Base-by-base conservation (phyloP, 2,888 invertebrate genomes). In the Netelia virgata region DNA sequence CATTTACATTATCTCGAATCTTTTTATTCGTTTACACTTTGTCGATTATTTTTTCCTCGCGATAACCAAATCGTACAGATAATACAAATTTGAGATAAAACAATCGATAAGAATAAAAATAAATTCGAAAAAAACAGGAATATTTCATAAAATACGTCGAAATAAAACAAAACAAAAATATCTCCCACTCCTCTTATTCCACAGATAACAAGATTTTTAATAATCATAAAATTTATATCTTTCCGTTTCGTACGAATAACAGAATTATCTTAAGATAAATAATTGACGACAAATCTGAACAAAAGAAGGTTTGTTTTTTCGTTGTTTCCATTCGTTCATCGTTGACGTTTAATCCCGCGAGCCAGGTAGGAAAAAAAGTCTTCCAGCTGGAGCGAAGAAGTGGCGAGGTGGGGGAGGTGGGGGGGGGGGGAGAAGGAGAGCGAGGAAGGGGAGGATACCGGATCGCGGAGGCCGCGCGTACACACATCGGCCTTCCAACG, bases 391-490 rank as follows among this genome's bases (percentile, higher is more conserved):
- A 14, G 47, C 11, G 57, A 28, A 28, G 28, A 28, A 5, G 28
- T 28, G 28, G 28, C 3, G 28, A 5, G 3, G 8, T 36, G 28
- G 41, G 78, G 69, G 78, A 28, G 28, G 28, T 3, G 28, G 5
- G 28, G 5, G 28, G 28, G 28, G 5, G 28, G 8, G 9, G 28
- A 18, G 75, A n/a, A n/a, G n/a, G n/a, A n/a, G 28, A 28, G 28
- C 2, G 28, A 28, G 28, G 28, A 5, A 28, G 28, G 8, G 9
- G 28, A 18, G 75, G 70, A 79, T 74, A 83, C 79, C 68, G 74
- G 79, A 83, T 66, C 55, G 78, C 28, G 43, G 36, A 50, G 83
- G 75, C 43, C 68, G 59, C 76, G 28, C 3, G 1, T 8, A 11
- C 3, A 50, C 10, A 36, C 47, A 68, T 18, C 68, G 53, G 81